Evolutionary conservation across 1,140 invertebrate genomes (phyloP).

Genomic region (Zaprionus vittiger): DNA sequence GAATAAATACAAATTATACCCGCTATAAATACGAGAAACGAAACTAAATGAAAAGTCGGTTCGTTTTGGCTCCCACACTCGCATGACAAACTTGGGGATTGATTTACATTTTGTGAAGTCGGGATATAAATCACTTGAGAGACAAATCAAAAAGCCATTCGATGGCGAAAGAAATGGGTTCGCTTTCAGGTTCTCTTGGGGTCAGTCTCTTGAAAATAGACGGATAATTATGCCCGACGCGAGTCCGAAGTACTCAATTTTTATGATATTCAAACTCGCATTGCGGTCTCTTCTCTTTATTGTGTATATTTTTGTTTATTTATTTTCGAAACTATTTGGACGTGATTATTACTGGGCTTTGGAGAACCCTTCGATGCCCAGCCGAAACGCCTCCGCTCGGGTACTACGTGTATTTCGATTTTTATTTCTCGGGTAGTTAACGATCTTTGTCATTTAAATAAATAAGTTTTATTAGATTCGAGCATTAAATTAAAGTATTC

Average conservation of each 20-base stretch:
- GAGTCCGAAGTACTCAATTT: constrained; percentile 62
- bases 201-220: neutral
- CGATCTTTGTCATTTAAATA: constrained; percentile 48
- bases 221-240: constrained; percentile 13
- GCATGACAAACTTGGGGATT: constrained; percentile 27
- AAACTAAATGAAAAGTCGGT: neutral
- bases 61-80: neutral
- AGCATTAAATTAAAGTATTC: constrained; percentile 30
- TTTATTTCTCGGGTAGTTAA: constrained; percentile 48
- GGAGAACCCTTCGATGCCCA: constrained; percentile 19
- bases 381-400: constrained; percentile 14
- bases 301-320: constrained; percentile 54
- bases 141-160: constrained; percentile 57
- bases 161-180: neutral
- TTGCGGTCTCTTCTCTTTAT: constrained; percentile 18
- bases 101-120: constrained; percentile 42
- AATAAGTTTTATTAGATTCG: constrained; percentile 38
- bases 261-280: constrained; percentile 50
- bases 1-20: too few relatives aligned
- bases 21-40: constrained; percentile 22
- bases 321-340: constrained; percentile 57
- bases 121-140: constrained; percentile 59
- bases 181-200: neutral
- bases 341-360: constrained; percentile 50
- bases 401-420: constrained; percentile 66